These are phyloP conservation scores for Ophiothrix spiculata DNA, from an alignment of 35 echinoderm and acorn worm species.

Conservation along the genomic window DNA sequence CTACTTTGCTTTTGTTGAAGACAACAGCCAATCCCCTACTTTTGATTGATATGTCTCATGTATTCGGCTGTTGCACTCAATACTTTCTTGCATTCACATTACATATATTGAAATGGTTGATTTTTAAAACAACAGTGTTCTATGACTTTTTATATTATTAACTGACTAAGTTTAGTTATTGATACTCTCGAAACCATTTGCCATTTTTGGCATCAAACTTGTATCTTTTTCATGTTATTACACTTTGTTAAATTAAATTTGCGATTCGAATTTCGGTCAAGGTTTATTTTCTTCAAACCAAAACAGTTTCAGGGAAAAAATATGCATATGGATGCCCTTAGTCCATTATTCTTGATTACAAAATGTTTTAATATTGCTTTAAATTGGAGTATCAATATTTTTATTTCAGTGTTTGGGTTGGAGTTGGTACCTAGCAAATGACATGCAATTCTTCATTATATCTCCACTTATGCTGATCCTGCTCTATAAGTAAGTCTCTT, in stretches of 20 bases:
- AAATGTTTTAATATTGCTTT: too few species aligned
- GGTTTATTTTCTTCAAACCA: neutral
- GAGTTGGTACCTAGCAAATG: constrained; percentile 47
- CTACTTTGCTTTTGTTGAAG: too few species aligned
- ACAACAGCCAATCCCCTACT: too few species aligned
- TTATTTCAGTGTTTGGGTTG: constrained; percentile 20
- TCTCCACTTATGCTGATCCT: constrained; percentile 29
- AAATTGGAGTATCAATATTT: too few species aligned
- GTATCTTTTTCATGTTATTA: neutral
- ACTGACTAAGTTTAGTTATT: too few species aligned
- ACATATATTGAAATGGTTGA: too few species aligned
- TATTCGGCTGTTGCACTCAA: too few species aligned
- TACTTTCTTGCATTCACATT: too few species aligned
- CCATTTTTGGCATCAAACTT: neutral
- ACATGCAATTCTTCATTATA: constrained; percentile 54
- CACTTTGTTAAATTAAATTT: neutral
- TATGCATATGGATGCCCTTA: neutral
- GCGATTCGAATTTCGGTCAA: neutral
- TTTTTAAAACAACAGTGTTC: too few species aligned
- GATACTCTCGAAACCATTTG: too few species aligned
- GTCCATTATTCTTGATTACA: neutral
- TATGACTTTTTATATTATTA: too few species aligned
- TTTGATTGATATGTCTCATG: too few species aligned
- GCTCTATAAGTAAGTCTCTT: constrained; percentile 53
- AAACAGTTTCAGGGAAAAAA: neutral